Evolutionary conservation across 2,797 vertebrate genomes (phyloP), one percentile per base, ranked within the genome.

Genomic region (Acomys russatus): DNA sequence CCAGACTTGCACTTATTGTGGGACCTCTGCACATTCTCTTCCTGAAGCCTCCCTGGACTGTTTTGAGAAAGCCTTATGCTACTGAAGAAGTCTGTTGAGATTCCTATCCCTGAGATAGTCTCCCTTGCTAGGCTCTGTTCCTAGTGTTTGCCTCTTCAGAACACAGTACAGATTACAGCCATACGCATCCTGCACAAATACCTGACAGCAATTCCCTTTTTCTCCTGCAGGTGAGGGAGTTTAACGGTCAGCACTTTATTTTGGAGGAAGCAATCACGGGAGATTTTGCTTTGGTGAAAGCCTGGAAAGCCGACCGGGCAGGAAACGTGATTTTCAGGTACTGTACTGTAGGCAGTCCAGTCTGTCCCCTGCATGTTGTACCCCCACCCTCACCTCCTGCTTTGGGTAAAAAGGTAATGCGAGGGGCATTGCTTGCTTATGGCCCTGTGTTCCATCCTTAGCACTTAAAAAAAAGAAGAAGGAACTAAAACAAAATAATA

Each of bases 281-380:
- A 88, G 99, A 99, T 98, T 99, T 99, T 97, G 99, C 99, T 6
- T 98, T 99, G 93, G 97, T 99, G 92, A 99, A 99, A 96, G 99
- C 99, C 18, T 99, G 99, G 99, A 99, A 99, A 96, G 99, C 99
- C 1, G 99, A 99, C 98, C 99, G 97, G 95, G 99, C 99, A 25
- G 99, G 99, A 96, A 99, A 99, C 59, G 96, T 99, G 17, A 98
- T 99, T 97, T 99, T 99, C 99, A 99, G 99, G 99, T 99, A 98
- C n/a, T 73, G 44, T 91, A 25, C 12, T 3, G 0, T 17, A 38
- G 20, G 22, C 33, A 9, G 25, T 35, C 49, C 49, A 56, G 66
- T 11, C 33, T 56, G 22, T 25, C 33, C 12, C 30, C 54, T 66
- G 9, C 4, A 17, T 49, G 25, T 4, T 49, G 82, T 49, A 61